These are phyloP conservation scores for Cremastobaeus sp. DNA, from an alignment of 2,888 invertebrate species.

Conservation along the genomic window DNA sequence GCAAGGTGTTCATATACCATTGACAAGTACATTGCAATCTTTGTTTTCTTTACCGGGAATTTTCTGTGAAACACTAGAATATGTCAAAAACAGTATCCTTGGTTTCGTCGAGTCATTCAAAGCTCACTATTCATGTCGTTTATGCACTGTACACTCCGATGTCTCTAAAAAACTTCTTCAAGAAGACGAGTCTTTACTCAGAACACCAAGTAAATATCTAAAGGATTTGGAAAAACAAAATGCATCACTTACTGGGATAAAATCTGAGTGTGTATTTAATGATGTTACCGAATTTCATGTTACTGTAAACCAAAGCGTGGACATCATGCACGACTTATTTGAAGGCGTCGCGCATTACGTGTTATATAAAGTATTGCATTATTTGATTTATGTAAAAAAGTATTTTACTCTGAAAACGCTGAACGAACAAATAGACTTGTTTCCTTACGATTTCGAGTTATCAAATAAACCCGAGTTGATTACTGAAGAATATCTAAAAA, in stretches of 20 bases:
- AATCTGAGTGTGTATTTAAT: slow-evolving; percentile 6
- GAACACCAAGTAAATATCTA: background rate
- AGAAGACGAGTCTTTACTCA: background rate
- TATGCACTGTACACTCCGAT: background rate
- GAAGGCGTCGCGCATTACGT: slow-evolving; percentile 10
- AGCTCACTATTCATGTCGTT: background rate
- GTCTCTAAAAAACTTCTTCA: background rate
- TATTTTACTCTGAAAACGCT: background rate
- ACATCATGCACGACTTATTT: slow-evolving; percentile 15
- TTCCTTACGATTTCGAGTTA: slow-evolving; percentile 11
- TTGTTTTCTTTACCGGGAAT: slow-evolving; percentile 13
- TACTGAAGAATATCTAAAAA: too few relatives aligned
- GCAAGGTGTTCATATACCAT: slow-evolving; percentile 10
- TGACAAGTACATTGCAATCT: background rate
- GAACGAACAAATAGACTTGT: slow-evolving; percentile 14
- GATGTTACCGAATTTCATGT: background rate
- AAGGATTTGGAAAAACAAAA: background rate
- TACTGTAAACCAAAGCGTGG: slow-evolving; percentile 10
- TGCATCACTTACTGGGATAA: background rate
- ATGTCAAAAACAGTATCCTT: background rate
- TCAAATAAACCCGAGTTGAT: slow-evolving; percentile 31
- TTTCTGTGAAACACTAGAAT: slow-evolving; percentile 15
- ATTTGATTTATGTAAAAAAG: background rate
- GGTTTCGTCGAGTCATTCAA: background rate
- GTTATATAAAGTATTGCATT: background rate